Base-by-base conservation (phyloP, 2,888 invertebrate genomes). In the Parelbella ahira region DNA sequence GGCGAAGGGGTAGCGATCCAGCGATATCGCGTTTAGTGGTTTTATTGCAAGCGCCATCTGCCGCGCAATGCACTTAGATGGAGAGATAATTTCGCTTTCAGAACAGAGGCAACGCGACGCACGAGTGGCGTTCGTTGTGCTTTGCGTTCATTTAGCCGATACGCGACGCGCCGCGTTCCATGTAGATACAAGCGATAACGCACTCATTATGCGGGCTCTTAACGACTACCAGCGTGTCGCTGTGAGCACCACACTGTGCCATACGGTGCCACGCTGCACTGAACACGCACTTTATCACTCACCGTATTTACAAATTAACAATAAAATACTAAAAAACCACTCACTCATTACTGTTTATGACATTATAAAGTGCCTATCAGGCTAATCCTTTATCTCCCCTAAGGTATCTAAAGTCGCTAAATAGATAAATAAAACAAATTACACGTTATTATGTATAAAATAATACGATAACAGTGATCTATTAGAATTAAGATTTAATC, bases 11-110 rank as follows among this genome's bases (percentile, higher is more conserved):
- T 70, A 68, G 68, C 73, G 69, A 61, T 70, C 79, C 83, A 80
- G 71, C 79, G 84, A 81, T 86, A 86, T 84, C 83, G 76, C 84
- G 81, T 86, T 86, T 84, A 84, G 87, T 84, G 87, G 87, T 87
- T 87, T 86, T 87, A 87, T 86, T 86, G 84, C 84, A 80, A 83
- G 83, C 83, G 81, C 87, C 87, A 87, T 84, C 87, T 87, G 87
- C 75, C 74, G 78, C 68, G 61, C 64, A 68, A 67, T 53, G 71
- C 67, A 64, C 67, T 66, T 72, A 76, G 82, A 82, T 83, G 76
- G 74, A 78, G 78, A 84, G 86, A 86, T 86, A 86, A 87, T 83
- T 80, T 80, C 73, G 68, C 76, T 78, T 83, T 80, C 64, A 72
- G 68, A 77, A 58, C 59, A 65, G 61, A 68, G 82, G 70, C 72